Evolutionary conservation across 2,888 invertebrate species (phyloP), one percentile per base, ranked within the genome.

Genomic region (Drosophila diplacantha): DNA sequence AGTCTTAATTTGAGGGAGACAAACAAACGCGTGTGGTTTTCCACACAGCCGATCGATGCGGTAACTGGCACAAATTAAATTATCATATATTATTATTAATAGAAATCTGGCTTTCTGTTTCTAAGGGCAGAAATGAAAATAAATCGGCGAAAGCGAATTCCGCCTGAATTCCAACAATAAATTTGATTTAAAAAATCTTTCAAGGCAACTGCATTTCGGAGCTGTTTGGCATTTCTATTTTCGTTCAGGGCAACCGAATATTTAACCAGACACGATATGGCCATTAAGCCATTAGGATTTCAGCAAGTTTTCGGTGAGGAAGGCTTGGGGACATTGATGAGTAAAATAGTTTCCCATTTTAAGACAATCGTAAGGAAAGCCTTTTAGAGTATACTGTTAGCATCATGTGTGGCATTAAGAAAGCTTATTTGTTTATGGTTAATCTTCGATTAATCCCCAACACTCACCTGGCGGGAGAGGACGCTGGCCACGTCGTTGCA

Each of bases 401-500:
- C 11, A 29, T 29, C 29, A 11, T 5, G 4, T 11, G 11, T 29
- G 26, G 9, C 3, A 29, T 11, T 11, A 11, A 29, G 1, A 11
- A 11, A 11, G 0, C 0, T 4, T 29, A 11, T 29, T 29, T 29
- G 2, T 24, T n/a, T 22, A n/a, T 39, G 4, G 8, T 9, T 5
- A n/a, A n/a, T 24, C n/a, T 14, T n/a, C n/a, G 8, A 22, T 39
- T 9, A n/a, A 7, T 9, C 18, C 32, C 41, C 18, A 38, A 12
- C 29, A 63, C 78, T 84, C 73, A 91, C 92, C 88, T 93, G 92
- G 53, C 94, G 90, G 60, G 93, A 93, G 61, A 96, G 90, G 29
- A 95, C 92, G 32, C 93, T 92, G 9, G 96, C 94, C 69, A 96
- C 93, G 86, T 96, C 96, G 85, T 93, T 93, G 88, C 95, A 93